phyloP scores from a whole-genome alignment of 2,113 vertebrate genomes.

The Tenebrosternarchus preto region DNA sequence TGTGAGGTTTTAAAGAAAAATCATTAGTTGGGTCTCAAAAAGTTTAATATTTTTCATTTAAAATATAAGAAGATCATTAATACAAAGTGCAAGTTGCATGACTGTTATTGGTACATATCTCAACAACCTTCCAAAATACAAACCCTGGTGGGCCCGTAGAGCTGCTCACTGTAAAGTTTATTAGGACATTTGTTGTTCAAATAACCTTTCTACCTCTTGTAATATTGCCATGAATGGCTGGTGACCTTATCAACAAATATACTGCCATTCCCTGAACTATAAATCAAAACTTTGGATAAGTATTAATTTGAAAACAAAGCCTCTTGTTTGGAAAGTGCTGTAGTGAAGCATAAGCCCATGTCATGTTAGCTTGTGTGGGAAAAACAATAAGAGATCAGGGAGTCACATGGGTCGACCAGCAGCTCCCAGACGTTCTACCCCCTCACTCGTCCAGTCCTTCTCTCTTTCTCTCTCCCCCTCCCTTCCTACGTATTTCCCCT shows the following conservation, averaged over 20 bases:
- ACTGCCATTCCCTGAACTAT: slow-evolving; percentile 76
- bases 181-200: slow-evolving; percentile 41
- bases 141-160: background rate
- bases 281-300: slow-evolving; percentile 75
- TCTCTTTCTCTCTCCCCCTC: slow-evolving; percentile 5
- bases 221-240: slow-evolving; percentile 76
- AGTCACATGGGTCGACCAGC: slow-evolving; percentile 78
- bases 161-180: slow-evolving; percentile 26
- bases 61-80: no score
- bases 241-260: slow-evolving; percentile 78
- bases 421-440: slow-evolving; percentile 74
- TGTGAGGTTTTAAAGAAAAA: background rate
- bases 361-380: slow-evolving; percentile 82
- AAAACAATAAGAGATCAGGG: slow-evolving; percentile 79
- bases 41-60: no score
- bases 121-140: background rate
- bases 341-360: slow-evolving; percentile 69
- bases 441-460: slow-evolving; percentile 12
- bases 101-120: background rate
- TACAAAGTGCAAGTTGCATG: background rate
- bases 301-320: slow-evolving; percentile 75
- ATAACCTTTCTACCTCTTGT: slow-evolving; percentile 62
- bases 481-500: slow-evolving; percentile 1
- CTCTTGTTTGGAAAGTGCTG: slow-evolving; percentile 66
- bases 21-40: background rate